Evolutionary conservation across 1,140 invertebrate species (phyloP), one percentile per base, ranked within the genome.

Genomic region (Andricus grossulariae): DNA sequence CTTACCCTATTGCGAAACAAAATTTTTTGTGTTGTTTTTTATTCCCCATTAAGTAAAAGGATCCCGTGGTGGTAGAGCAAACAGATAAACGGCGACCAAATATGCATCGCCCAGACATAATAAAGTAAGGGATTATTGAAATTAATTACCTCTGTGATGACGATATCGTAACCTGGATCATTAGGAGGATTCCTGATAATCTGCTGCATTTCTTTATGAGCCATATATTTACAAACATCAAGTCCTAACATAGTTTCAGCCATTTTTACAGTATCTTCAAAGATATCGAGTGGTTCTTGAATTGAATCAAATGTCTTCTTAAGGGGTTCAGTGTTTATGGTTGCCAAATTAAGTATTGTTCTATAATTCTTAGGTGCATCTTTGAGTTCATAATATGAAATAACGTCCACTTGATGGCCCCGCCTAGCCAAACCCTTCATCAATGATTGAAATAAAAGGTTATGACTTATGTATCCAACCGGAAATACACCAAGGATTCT

Each of bases 361-460:
- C 3, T 60, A 45, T 70, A 75, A 52, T 71, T 75, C 10, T 91
- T 90, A 13, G 86, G 80, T 45, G 74, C 15, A 45, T 32, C 50
- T 51, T 45, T 51, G 8, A 16, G 19, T n/a, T 55, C 52, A 71
- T 18, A 75, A 71, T 75, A 45, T 4, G 52, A 60, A 7, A 75
- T 70, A 7, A 70, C 60, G 0, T 83, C 60, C 0, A 93, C 80
- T 72, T 91, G 80, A 80, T 93, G 92, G 10, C 91, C 92, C 71
- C 88, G 81, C 49, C 82, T 87, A 0, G 83, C 84, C 51, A 93
- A 79, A 73, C 88, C 88, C 75, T 86, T 76, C 8, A 88, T 88
- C 6, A 92, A 45, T 25, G 89, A 80, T 57, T 86, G 76, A 80
- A 89, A 89, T 5, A 89, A 82, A 16, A 86, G 71, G 73, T 89